Percentiles rank a stretch among this genome's conserved stretches.
These are phyloP conservation scores for Bicyclus anynana DNA, from an alignment of 1,140 invertebrate genomes.

Conservation along the genomic window DNA sequence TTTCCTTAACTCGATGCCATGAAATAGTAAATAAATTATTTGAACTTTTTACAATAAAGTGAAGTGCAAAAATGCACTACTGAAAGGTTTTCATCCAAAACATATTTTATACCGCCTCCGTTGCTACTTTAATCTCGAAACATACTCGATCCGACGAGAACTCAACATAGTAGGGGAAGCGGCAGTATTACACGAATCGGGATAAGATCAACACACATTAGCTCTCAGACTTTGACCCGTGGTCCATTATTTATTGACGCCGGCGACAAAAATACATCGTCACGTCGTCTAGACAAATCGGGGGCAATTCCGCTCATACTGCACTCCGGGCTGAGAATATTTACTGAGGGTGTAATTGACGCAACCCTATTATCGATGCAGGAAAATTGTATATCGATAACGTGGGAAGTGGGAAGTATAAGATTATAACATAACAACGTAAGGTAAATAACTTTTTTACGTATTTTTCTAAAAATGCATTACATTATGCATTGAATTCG, in stretches of 20 bases:
- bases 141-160: neutral
- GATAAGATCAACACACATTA: conserved; percentile 67
- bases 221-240: conserved; percentile 60
- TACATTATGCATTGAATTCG: too few species aligned
- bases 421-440: too few species aligned
- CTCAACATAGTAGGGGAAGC: neutral
- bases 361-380: neutral
- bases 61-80: too few species aligned
- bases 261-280: conserved; percentile 60
- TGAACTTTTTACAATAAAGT: too few species aligned
- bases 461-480: too few species aligned
- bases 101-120: too few species aligned
- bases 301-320: conserved; percentile 17
- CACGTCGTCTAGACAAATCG: conserved; percentile 26
- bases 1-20: too few species aligned
- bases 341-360: conserved; percentile 9
- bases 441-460: too few species aligned
- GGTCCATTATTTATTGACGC: conserved; percentile 63
- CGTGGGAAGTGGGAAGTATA: too few species aligned
- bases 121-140: too few species aligned
- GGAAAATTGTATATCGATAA: neutral
- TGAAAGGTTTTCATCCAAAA: too few species aligned
- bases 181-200: conserved; percentile 32
- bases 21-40: too few species aligned
- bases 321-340: conserved; percentile 12